These are phyloP conservation scores for Oceanites oceanicus DNA, from an alignment of 2,113 vertebrate species.

Conservation along the genomic window DNA sequence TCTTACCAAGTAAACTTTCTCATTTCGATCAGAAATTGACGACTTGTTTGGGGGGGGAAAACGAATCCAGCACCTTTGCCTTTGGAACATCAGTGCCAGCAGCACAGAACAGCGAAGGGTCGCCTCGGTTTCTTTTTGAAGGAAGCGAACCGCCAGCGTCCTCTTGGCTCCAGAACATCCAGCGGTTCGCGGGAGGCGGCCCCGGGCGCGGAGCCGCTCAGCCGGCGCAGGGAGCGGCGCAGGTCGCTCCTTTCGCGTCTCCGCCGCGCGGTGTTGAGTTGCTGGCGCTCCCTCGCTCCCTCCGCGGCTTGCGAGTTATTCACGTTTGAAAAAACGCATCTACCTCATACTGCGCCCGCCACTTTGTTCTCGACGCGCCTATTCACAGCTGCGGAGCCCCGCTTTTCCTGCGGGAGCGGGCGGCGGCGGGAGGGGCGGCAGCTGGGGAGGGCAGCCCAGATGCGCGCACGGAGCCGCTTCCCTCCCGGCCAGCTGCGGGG, in stretches of 20 bases:
- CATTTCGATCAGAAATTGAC: background rate
- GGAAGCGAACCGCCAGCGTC: background rate
- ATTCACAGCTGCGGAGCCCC: constrained; percentile 12
- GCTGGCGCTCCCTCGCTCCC: background rate
- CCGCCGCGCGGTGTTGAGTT: background rate
- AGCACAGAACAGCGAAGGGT: rapidly evolving
- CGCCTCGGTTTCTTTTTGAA: background rate
- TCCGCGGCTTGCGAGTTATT: constrained; percentile 6
- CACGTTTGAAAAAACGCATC: constrained; percentile 39
- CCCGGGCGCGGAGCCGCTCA: background rate
- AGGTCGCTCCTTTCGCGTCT: background rate
- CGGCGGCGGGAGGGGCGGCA: background rate
- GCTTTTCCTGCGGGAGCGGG: background rate
- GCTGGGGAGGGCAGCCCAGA: background rate
- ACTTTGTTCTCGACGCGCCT: constrained; percentile 43
- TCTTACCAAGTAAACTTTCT: background rate
- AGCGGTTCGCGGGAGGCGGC: background rate
- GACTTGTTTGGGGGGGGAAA: rapidly evolving
- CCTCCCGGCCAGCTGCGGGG: background rate
- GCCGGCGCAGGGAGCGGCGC: background rate
- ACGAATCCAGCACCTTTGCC: background rate
- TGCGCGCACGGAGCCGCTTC: background rate
- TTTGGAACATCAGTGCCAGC: background rate
- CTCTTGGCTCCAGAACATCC: background rate
- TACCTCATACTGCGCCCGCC: constrained; percentile 51